These are phyloP conservation scores for Clepsis dumicolana DNA, from an alignment of 2,888 invertebrate species.

Conservation along the genomic window DNA sequence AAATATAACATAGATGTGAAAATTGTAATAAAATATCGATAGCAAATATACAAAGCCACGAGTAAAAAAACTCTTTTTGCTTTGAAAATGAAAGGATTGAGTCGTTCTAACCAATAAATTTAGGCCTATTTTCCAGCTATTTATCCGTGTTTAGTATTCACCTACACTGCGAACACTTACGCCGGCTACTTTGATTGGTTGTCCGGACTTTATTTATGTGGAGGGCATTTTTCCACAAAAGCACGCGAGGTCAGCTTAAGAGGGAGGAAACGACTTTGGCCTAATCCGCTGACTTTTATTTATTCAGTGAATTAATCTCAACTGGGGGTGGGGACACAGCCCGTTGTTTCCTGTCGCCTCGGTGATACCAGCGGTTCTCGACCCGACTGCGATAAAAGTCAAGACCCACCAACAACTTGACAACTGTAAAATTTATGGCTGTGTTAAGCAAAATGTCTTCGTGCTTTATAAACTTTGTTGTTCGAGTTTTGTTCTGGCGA, in stretches of 20 bases:
- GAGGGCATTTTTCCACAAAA: conserved; percentile 82
- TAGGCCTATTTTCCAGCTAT: background rate
- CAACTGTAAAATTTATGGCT: conserved; percentile 66
- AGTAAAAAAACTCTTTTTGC: background rate
- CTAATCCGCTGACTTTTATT: conserved; percentile 87
- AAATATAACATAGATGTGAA: too few species aligned
- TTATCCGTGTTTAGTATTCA: conserved; percentile 5
- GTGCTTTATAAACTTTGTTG: conserved; percentile 43
- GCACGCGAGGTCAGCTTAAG: conserved; percentile 84
- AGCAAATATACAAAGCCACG: too few species aligned
- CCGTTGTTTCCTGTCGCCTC: conserved; percentile 77
- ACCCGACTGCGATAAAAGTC: conserved; percentile 71
- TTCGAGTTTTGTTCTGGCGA: conserved; percentile 15
- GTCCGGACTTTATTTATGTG: conserved; percentile 79
- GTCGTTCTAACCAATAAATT: background rate
- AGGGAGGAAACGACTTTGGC: conserved; percentile 84
- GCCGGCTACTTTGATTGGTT: conserved; percentile 73
- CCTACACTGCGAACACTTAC: conserved; percentile 53
- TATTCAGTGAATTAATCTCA: conserved; percentile 86
- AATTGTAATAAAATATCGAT: too few species aligned
- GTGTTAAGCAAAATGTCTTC: conserved; percentile 53
- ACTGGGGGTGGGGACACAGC: conserved; percentile 70
- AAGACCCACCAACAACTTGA: conserved; percentile 59
- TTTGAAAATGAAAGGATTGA: background rate
- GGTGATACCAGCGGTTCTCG: conserved; percentile 69